Base-by-base conservation (phyloP, 1,140 invertebrate species). In the Elysia chlorotica region DNA sequence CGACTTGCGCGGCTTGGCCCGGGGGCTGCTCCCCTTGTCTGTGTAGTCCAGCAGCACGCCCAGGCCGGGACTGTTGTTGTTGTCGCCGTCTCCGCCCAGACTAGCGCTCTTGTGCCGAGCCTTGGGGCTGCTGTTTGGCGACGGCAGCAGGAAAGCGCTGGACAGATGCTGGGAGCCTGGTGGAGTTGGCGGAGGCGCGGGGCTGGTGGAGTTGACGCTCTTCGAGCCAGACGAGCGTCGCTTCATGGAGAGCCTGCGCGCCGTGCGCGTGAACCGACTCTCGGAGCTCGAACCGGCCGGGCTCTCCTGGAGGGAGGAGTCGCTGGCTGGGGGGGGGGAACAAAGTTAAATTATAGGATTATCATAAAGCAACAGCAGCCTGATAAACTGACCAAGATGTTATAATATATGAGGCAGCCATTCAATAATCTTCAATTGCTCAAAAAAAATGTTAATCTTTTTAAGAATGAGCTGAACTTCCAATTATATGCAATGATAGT, bases 191-290 rank as follows among this genome's bases (percentile, higher is more conserved):
- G 37, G 21, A 25, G 35, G 19, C 19, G n/a, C 23, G 2, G 38
- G 37, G 25, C 33, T 70, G 53, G 54, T 41, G 10, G 57, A 36
- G 2, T 10, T 2, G 2, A 41, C 36, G 35, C 54, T 54, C 38
- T 75, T 75, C 23, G 74, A 72, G 1, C 70, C 69, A 19, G 73
- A 74, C 1, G 74, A 67, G 31, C 65, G 48, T 66, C 74, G 70
- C 54, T 66, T 75, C 48, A 75, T 75, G 56, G 74, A 75, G 0
- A 72, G 37, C 17, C 74, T 53, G 0, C 74, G 61, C 25, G 74
- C 70, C 2, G 74, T 72, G 2, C 65, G 56, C 30, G 61, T 56
- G 23, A 71, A 36, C 2, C n/a, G 10, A 31, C 25, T 63, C 69
- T 71, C 67, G 6, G 67, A 19, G 19, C 4, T 59, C 25, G 56